These are phyloP conservation scores for Grantiella picta DNA, from an alignment of 2,113 vertebrate species.

Conservation along the genomic window DNA sequence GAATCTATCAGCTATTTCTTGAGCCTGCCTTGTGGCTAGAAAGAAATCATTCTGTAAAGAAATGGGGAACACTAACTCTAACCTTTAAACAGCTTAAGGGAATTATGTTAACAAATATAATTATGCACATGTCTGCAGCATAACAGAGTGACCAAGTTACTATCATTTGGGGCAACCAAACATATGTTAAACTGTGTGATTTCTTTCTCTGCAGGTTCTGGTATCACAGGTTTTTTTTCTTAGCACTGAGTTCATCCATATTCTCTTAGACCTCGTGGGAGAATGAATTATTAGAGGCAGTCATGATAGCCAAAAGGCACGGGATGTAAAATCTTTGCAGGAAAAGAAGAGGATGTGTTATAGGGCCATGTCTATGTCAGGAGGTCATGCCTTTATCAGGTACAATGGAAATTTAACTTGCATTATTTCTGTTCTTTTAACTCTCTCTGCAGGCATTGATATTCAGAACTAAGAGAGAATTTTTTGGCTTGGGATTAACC, in stretches of 20 bases:
- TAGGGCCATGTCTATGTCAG: neutral
- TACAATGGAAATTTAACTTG: neutral
- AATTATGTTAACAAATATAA: neutral
- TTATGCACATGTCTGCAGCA: neutral
- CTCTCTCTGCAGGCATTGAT: neutral
- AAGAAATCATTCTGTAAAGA: slow-evolving; percentile 11
- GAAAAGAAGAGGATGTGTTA: neutral
- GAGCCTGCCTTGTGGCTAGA: neutral
- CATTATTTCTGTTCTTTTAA: neutral
- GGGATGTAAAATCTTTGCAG: neutral
- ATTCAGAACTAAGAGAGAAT: neutral
- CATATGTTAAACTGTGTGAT: neutral
- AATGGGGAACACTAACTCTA: neutral
- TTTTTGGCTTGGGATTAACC: neutral
- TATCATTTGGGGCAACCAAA: neutral
- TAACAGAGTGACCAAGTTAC: neutral
- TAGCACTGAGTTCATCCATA: neutral
- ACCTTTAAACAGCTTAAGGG: neutral
- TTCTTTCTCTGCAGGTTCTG: neutral
- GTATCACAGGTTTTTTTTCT: neutral
- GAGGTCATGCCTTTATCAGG: neutral
- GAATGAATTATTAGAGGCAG: neutral
- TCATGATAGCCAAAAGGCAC: neutral
- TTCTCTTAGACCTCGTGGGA: neutral
- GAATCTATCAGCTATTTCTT: slow-evolving; percentile 14